Conservation (phyloP, 53 echinoderm and acorn worm species). For the Astropecten irregularis region DNA sequence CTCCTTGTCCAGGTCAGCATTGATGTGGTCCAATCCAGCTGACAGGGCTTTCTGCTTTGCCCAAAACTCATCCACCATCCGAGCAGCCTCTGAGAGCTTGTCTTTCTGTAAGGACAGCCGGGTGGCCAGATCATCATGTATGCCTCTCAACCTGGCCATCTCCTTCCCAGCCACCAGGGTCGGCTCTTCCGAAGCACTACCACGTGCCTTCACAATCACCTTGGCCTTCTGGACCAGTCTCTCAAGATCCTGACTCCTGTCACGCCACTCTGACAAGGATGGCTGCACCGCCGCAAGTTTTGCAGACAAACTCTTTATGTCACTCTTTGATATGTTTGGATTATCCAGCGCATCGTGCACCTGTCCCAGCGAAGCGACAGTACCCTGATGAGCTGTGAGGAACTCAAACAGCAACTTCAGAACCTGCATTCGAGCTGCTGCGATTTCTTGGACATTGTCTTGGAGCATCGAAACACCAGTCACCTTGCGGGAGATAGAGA, state of each 20-base stretch:
- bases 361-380: slow-evolving; percentile 14
- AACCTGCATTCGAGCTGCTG: slow-evolving; percentile 21
- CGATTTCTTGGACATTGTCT: slow-evolving; percentile 60
- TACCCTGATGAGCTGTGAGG: slow-evolving; percentile 26
- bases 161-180: slow-evolving; percentile 7
- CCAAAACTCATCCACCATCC: slow-evolving; percentile 64
- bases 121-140: slow-evolving; percentile 42
- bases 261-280: slow-evolving; percentile 51
- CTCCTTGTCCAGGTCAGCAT: slow-evolving; percentile 47
- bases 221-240: slow-evolving; percentile 53
- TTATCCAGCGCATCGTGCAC: slow-evolving; percentile 26
- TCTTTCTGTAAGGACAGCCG: slow-evolving; percentile 52
- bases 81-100: slow-evolving; percentile 45
- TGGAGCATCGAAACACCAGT: slow-evolving; percentile 55
- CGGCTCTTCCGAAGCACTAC: background rate
- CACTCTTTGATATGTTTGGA: background rate
- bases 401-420: slow-evolving; percentile 59
- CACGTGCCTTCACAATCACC: slow-evolving; percentile 40
- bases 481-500: slow-evolving; percentile 66
- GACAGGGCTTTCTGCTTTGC: slow-evolving; percentile 47
- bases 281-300: slow-evolving; percentile 52
- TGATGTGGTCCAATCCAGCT: slow-evolving; percentile 59
- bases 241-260: slow-evolving; percentile 59
- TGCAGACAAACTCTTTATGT: slow-evolving; percentile 1
- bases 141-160: slow-evolving; percentile 33